Conservation (phyloP, 2,113 vertebrate species). For the Rhegmatorhina hoffmannsi region DNA sequence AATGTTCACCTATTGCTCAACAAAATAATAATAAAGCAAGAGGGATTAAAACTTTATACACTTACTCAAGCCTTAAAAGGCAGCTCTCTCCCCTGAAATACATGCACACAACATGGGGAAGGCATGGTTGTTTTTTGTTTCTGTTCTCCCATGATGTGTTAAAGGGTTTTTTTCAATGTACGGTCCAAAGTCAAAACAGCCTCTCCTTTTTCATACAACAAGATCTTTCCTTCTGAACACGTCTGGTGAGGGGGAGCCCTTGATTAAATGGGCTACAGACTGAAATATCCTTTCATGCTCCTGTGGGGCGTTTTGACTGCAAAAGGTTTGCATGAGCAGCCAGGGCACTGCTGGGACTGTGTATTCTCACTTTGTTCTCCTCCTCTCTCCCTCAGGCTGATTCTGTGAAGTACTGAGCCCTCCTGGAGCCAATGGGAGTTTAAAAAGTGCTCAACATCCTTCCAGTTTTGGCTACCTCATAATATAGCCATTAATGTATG, state of each 20-base stretch:
- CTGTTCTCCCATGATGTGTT: neutral
- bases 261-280: neutral
- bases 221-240: neutral
- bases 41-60: neutral
- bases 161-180: neutral
- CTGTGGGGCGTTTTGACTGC: neutral
- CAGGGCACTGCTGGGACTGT: neutral
- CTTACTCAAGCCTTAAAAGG: neutral
- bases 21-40: neutral
- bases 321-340: neutral
- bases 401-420: constrained; percentile 30
- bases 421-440: neutral
- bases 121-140: neutral
- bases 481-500: constrained; percentile 42
- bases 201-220: neutral
- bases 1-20: neutral
- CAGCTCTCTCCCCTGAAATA: neutral
- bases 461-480: neutral
- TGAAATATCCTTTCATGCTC: neutral
- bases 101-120: neutral
- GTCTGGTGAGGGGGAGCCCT: neutral
- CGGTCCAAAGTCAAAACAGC: neutral
- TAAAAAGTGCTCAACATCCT: neutral
- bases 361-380: constrained; percentile 38
- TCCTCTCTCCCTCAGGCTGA: neutral